Conservation (phyloP, 1,140 invertebrate species). For the Halictus rubicundus region DNA sequence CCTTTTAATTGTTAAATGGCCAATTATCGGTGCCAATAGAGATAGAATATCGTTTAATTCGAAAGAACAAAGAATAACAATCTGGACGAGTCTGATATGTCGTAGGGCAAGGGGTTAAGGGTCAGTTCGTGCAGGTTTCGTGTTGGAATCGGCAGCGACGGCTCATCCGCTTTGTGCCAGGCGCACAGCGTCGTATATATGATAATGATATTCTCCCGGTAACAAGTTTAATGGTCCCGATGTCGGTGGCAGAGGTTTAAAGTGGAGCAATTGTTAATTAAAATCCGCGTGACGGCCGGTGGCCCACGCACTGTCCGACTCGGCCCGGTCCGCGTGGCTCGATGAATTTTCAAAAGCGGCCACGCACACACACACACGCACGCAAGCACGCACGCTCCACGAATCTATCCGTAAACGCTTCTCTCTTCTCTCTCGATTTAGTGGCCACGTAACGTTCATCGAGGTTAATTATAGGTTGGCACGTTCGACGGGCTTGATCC, state of each 20-base stretch:
- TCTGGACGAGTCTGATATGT: no score
- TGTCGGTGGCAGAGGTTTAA: slow-evolving; percentile 43
- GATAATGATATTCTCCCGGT: slow-evolving; percentile 38
- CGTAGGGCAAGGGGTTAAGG: no score
- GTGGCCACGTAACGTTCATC: slow-evolving; percentile 52
- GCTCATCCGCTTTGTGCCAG: not conserved
- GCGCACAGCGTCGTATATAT: not conserved
- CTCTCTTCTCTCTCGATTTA: slow-evolving; percentile 25
- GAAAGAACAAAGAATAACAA: no score
- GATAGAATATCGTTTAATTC: no score
- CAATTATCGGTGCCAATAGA: no score
- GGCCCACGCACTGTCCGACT: slow-evolving; percentile 50
- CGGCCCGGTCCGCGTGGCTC: not conserved
- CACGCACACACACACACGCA: not conserved
- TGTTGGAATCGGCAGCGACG: not conserved
- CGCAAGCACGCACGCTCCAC: not conserved
- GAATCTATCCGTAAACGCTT: no score
- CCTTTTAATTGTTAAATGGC: no score
- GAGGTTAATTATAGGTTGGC: slow-evolving; percentile 58
- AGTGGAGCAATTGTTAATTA: slow-evolving; percentile 70
- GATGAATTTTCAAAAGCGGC: slow-evolving; percentile 40
- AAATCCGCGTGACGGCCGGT: slow-evolving; percentile 35
- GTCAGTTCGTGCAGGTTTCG: no score
- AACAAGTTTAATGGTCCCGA: slow-evolving; percentile 60
- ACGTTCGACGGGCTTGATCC: slow-evolving; percentile 44